phyloP scores from a whole-genome alignment of 2,797 vertebrate genomes.

The Discoglossus pictus region DNA sequence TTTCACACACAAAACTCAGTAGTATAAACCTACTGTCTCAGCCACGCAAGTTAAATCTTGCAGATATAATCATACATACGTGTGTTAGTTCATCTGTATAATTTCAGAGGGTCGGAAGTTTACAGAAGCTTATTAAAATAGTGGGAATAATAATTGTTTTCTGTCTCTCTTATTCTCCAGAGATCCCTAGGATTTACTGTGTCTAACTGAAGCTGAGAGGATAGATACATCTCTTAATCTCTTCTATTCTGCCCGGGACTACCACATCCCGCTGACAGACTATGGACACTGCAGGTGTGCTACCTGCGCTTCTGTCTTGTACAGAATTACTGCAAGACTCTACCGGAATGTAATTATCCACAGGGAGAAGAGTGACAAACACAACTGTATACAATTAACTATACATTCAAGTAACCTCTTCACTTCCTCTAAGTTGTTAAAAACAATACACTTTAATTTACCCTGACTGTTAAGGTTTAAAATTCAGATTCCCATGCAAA shows the following conservation, averaged over 20 bases:
- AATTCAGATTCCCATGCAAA: no score
- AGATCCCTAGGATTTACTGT: neutral
- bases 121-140: neutral
- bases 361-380: no score
- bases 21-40: no score
- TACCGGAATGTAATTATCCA: no score
- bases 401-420: no score
- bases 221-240: constrained; percentile 44
- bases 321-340: neutral
- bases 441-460: no score
- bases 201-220: neutral
- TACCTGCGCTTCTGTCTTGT: neutral
- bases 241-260: constrained; percentile 52
- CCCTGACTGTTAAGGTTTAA: no score
- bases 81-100: constrained; percentile 7
- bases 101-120: constrained; percentile 1
- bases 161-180: neutral
- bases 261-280: neutral
- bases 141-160: constrained; percentile 14
- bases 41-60: no score
- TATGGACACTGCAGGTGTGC: constrained; percentile 24
- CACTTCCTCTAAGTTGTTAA: no score
- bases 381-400: no score
- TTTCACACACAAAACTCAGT: no score
- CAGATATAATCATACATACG: no score